Evolutionary conservation across 30 jellyfish, hydroid and myxozoan species (phyloP), one percentile per base, ranked within the genome.

Genomic region (Chironex yamaguchii): DNA sequence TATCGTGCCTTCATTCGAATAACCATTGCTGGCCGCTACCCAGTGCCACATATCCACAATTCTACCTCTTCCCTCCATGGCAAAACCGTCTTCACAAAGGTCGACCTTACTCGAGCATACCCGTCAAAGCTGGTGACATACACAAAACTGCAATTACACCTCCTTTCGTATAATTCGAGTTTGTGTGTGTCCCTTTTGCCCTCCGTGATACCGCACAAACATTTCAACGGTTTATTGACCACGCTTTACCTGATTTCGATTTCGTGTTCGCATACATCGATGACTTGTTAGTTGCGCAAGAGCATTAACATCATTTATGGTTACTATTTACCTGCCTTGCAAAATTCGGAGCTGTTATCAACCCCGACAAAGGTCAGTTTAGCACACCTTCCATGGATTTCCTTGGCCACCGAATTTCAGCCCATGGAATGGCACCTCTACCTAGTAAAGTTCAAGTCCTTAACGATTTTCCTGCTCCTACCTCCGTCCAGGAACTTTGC

Each of bases 391-490:
- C n/a, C n/a, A n/a, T n/a, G n/a, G n/a, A n/a, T n/a, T n/a, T n/a
- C n/a, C n/a, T n/a, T n/a, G n/a, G n/a, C n/a, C n/a, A n/a, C n/a
- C n/a, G n/a, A n/a, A n/a, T n/a, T n/a, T n/a, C n/a, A n/a, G n/a
- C n/a, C n/a, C n/a, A n/a, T n/a, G n/a, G n/a, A n/a, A n/a, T n/a
- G n/a, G n/a, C 78, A 20, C 78, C 78, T 1, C 78, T 64, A 25
- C 63, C 22, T 25, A 23, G 9, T 1, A 64, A 27, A 64, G 29
- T 4, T 4, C 74, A 30, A 32, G 84, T 32, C 27, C n/a, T 29
- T 4, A 29, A 20, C n/a, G 73, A 26, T 2, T 35, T 35, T 70
- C 84, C 72, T 26, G 73, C 29, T n/a, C 84, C 72, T 29, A 70
- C 74, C 25, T 4, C 79, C 74, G 1, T 32, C n/a, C 79, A 72